Percentiles rank a stretch among this genome's conserved stretches.
These are phyloP conservation scores for Dasypogon diadema DNA, from an alignment of 2,888 invertebrate genomes.

Conservation along the genomic window DNA sequence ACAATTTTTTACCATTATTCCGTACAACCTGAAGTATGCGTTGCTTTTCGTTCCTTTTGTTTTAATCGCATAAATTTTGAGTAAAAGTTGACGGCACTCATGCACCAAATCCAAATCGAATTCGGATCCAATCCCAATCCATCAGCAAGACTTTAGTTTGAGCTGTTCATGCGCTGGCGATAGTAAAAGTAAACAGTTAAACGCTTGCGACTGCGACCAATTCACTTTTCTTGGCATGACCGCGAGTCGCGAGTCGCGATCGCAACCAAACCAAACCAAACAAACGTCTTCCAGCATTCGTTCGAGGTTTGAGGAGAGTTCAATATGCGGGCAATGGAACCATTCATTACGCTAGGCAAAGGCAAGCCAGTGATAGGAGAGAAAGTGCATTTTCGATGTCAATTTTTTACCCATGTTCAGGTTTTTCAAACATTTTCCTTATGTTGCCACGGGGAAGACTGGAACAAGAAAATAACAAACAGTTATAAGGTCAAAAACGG, in stretches of 20 bases:
- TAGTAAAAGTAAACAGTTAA: constrained; percentile 25
- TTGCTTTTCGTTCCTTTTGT: no score
- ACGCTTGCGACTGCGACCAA: constrained; percentile 3
- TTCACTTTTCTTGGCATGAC: constrained; percentile 46
- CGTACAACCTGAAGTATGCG: no score
- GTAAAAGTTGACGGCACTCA: no score
- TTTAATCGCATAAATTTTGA: no score
- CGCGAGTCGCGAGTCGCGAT: neutral
- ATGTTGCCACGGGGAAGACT: neutral
- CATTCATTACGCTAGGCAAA: constrained; percentile 10
- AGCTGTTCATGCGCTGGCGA: neutral
- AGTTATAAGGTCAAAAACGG: constrained; percentile 45
- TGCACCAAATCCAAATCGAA: no score
- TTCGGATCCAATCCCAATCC: no score
- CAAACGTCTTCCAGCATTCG: no score
- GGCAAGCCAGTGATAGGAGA: constrained; percentile 24
- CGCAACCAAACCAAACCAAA: neutral
- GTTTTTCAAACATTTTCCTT: neutral
- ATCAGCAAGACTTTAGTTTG: no score
- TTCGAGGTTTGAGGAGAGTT: neutral
- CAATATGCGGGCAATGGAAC: constrained; percentile 30
- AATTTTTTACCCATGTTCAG: constrained; percentile 6
- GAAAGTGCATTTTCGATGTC: constrained; percentile 47
- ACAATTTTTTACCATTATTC: no score
- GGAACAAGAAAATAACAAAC: constrained; percentile 26